A percentile compares a stretch with the other conserved stretches of the same genome.
Conservation (phyloP, 35 echinoderm and acorn worm species). For the Heliocidaris tuberculata region DNA sequence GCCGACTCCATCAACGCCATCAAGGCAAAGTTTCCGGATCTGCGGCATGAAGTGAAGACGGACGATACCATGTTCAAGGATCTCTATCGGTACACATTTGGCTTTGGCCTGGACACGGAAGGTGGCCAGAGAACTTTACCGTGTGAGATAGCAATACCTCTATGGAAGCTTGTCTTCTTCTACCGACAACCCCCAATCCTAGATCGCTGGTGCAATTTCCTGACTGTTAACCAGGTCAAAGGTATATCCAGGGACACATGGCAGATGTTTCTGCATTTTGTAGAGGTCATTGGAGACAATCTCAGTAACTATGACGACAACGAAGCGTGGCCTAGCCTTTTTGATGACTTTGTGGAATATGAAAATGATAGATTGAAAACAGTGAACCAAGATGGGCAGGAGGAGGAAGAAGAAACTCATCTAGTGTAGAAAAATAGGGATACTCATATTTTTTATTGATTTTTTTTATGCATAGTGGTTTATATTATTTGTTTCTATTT, state of each 20-base stretch:
- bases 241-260: constrained; percentile 98
- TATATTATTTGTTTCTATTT: not conserved
- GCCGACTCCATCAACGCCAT: constrained; percentile 84
- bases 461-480: not conserved
- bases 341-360: constrained; percentile 99
- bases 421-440: constrained; percentile 24
- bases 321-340: constrained; percentile 98
- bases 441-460: not conserved
- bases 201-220: constrained; percentile 86
- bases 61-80: constrained; percentile 88
- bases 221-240: constrained; percentile 72
- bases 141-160: constrained; percentile 88
- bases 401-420: constrained; percentile 34
- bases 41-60: constrained; percentile 73
- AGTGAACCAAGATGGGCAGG: not conserved
- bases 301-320: constrained; percentile 95
- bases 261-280: constrained; percentile 99
- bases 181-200: constrained; percentile 76
- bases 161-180: constrained; percentile 92
- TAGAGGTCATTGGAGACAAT: constrained; percentile 87
- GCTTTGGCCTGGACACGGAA: constrained; percentile 92
- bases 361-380: constrained; percentile 68
- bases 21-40: constrained; percentile 78
- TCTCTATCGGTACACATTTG: constrained; percentile 94
- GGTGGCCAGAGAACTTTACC: constrained; percentile 91